A percentile compares a stretch with the other conserved stretches of the same genome.
Evolutionary conservation across 1,140 invertebrate genomes (phyloP).

Genomic region (Cotesia vestalis): DNA sequence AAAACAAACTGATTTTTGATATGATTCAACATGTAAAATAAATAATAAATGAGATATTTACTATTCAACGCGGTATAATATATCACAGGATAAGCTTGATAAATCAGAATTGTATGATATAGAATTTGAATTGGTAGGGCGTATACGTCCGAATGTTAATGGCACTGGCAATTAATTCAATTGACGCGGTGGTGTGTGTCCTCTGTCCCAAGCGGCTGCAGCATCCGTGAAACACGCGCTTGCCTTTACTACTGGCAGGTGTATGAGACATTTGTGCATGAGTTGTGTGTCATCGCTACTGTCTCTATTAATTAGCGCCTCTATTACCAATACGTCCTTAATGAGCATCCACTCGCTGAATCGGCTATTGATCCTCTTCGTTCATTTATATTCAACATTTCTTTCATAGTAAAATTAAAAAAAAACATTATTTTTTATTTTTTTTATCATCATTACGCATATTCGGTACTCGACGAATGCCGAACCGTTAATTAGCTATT

Average conservation of each 20-base stretch:
- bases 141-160: conserved; percentile 36
- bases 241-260: conserved; percentile 39
- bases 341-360: conserved; percentile 20
- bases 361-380: conserved; percentile 23
- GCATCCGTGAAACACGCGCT: conserved; percentile 41
- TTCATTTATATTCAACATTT: conserved; percentile 9
- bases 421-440: not conserved
- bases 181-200: conserved; percentile 47
- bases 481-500: not conserved
- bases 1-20: not conserved
- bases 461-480: conserved; percentile 1
- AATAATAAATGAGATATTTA: not conserved
- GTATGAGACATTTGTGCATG: conserved; percentile 44
- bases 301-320: conserved; percentile 52
- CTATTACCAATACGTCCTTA: conserved; percentile 35
- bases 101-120: conserved; percentile 7
- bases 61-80: conserved; percentile 1
- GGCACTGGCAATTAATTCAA: conserved; percentile 52
- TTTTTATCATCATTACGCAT: not conserved
- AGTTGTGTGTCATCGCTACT: conserved; percentile 43
- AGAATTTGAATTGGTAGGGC: conserved; percentile 13
- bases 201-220: conserved; percentile 29
- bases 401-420: not conserved
- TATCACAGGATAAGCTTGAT: not conserved
- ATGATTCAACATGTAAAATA: conserved; percentile 6